Percentiles rank a stretch among this genome's conserved stretches.
phyloP scores from a whole-genome alignment of 2,888 invertebrate genomes.

The Dicycla oo region DNA sequence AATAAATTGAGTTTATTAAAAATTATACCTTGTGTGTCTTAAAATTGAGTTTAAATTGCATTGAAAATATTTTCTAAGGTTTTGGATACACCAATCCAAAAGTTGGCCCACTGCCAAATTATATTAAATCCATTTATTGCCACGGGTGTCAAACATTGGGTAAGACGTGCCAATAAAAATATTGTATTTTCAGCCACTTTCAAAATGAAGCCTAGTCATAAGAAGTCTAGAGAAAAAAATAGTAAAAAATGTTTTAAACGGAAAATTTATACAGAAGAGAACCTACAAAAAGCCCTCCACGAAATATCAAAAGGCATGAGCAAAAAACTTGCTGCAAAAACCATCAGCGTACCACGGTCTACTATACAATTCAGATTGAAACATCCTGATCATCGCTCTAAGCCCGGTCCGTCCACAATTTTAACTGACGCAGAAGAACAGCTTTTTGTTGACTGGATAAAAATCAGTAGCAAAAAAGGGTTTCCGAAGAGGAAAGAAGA shows the following conservation, averaged over 20 bases:
- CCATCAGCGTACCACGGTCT: constrained; percentile 7
- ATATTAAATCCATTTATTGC: constrained; percentile 8
- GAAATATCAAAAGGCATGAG: constrained; percentile 6
- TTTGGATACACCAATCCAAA: too few relatives aligned
- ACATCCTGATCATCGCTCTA: constrained; percentile 7
- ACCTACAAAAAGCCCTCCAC: constrained; percentile 1
- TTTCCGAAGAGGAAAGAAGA: constrained; percentile 6
- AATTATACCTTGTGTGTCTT: too few relatives aligned
- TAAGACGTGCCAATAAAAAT: constrained; percentile 16
- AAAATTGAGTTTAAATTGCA: too few relatives aligned
- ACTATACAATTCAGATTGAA: constrained; percentile 7
- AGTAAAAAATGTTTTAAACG: constrained; percentile 8
- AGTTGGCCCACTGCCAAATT: background rate
- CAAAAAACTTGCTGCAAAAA: constrained; percentile 15
- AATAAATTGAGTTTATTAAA: too few relatives aligned
- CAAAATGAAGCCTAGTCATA: constrained; percentile 14
- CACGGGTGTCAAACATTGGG: constrained; percentile 5
- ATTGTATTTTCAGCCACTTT: constrained; percentile 6
- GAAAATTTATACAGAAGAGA: background rate
- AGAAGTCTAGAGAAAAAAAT: too few relatives aligned
- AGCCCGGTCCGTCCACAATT: constrained; percentile 13
- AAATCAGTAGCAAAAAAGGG: constrained; percentile 3
- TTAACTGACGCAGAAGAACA: constrained; percentile 63
- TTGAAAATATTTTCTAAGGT: background rate
- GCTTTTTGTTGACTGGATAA: constrained; percentile 69